These are phyloP conservation scores for Apistogramma diplotaenia DNA, from an alignment of 2,113 vertebrate genomes.

Conservation along the genomic window DNA sequence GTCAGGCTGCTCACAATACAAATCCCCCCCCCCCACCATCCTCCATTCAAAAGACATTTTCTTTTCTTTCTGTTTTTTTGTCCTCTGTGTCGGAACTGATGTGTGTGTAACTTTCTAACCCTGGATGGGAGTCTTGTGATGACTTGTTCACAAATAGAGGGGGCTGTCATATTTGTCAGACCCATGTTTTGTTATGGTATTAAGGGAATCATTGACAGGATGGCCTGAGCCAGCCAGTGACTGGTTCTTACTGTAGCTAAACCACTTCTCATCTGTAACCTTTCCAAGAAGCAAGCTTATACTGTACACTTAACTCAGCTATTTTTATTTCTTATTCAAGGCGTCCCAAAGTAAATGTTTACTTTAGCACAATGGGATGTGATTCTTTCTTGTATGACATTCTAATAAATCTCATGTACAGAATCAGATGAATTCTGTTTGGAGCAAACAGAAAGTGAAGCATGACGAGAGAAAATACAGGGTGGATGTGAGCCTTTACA, in stretches of 20 bases:
- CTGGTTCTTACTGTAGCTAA: not conserved
- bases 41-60: conserved; percentile 67
- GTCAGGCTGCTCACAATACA: conserved; percentile 71
- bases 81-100: conserved; percentile 61
- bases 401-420: not conserved
- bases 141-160: conserved; percentile 73
- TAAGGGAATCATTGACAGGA: conserved; percentile 1
- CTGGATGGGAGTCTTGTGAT: conserved; percentile 70
- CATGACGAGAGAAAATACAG: not conserved
- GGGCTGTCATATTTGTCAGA: conserved; percentile 37
- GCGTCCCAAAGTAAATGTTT: not conserved
- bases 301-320: not conserved
- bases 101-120: conserved; percentile 73
- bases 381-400: not conserved
- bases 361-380: not conserved
- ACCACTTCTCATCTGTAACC: not conserved
- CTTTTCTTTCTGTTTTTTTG: conserved; percentile 53
- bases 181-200: conserved; percentile 30
- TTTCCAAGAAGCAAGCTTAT: not conserved
- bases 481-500: not conserved
- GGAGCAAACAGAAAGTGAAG: not conserved
- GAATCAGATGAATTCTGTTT: not conserved
- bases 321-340: not conserved
- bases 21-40: conserved; percentile 61
- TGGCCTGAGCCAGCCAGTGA: not conserved